Evolutionary conservation across 2,888 invertebrate genomes (phyloP).

Genomic region (Merodon equestris): DNA sequence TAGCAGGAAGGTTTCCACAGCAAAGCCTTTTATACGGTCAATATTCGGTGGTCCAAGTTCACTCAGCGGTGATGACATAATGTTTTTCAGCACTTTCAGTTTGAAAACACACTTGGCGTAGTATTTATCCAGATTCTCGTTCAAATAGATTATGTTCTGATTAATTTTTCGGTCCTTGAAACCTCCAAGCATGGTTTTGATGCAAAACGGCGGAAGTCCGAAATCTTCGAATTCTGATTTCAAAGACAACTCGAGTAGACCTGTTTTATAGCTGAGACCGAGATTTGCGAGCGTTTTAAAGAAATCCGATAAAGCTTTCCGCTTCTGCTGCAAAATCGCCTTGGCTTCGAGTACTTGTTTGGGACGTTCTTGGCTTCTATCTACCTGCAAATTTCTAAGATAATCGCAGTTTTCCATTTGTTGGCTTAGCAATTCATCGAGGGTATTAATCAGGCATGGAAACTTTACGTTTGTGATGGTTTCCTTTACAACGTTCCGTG

Average conservation of each 20-base stretch:
- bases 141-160: constrained; percentile 76
- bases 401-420: constrained; percentile 85
- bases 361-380: constrained; percentile 80
- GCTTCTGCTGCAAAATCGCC: constrained; percentile 90
- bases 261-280: constrained; percentile 90
- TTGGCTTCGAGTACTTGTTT: constrained; percentile 90
- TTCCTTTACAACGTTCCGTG: constrained; percentile 83
- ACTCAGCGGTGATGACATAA: constrained; percentile 83
- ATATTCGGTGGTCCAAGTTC: constrained; percentile 90
- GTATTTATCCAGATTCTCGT: constrained; percentile 75
- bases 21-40: constrained; percentile 92
- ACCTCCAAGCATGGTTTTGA: constrained; percentile 81
- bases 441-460: constrained; percentile 81
- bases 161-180: constrained; percentile 80
- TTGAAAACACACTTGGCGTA: constrained; percentile 77
- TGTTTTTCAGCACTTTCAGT: constrained; percentile 76
- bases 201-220: constrained; percentile 85
- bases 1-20: constrained; percentile 86
- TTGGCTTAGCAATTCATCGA: constrained; percentile 84
- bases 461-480: constrained; percentile 82
- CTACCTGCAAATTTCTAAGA: constrained; percentile 80
- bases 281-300: constrained; percentile 88
- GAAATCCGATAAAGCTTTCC: constrained; percentile 90
- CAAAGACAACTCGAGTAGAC: constrained; percentile 83
- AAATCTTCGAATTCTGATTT: constrained; percentile 81